Percentiles rank a stretch among this genome's conserved stretches.
Conservation (phyloP, 1,140 invertebrate genomes). For the Sycophaga agraensis region DNA sequence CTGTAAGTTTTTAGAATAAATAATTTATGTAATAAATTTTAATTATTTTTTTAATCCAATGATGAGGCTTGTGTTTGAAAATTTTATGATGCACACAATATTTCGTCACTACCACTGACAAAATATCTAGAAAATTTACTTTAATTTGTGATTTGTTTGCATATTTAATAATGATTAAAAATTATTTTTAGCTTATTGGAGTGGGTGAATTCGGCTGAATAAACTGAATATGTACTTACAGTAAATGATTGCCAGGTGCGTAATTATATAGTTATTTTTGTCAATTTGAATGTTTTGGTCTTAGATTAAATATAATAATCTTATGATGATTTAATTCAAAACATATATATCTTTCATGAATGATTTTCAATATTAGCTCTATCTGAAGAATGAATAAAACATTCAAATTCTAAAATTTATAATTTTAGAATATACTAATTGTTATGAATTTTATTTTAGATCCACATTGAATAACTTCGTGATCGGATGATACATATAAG, state of each 20-base stretch:
- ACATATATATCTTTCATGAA: conserved; percentile 39
- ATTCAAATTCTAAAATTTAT: too few relatives aligned
- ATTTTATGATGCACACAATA: conserved; percentile 31
- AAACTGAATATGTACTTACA: too few relatives aligned
- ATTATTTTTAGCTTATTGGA: not conserved
- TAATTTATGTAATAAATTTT: too few relatives aligned
- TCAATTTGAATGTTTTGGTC: too few relatives aligned
- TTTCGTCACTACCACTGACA: conserved; percentile 53
- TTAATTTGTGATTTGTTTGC: not conserved
- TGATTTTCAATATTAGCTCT: conserved; percentile 47
- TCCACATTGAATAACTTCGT: too few relatives aligned
- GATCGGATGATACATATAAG: too few relatives aligned
- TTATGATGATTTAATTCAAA: conserved; percentile 38
- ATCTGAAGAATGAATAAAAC: conserved; percentile 48
- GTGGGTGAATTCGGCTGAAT: not conserved
- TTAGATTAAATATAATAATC: not conserved
- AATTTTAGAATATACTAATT: too few relatives aligned
- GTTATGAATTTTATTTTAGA: too few relatives aligned
- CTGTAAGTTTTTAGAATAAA: too few relatives aligned
- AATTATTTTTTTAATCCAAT: conserved; percentile 34
- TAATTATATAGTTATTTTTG: not conserved
- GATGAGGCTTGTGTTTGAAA: conserved; percentile 40
- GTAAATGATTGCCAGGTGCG: not conserved
- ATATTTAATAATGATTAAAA: not conserved
- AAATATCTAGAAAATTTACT: not conserved